Evolutionary conservation across 2,797 vertebrate genomes (phyloP).

Genomic region (Microchirus variegatus): DNA sequence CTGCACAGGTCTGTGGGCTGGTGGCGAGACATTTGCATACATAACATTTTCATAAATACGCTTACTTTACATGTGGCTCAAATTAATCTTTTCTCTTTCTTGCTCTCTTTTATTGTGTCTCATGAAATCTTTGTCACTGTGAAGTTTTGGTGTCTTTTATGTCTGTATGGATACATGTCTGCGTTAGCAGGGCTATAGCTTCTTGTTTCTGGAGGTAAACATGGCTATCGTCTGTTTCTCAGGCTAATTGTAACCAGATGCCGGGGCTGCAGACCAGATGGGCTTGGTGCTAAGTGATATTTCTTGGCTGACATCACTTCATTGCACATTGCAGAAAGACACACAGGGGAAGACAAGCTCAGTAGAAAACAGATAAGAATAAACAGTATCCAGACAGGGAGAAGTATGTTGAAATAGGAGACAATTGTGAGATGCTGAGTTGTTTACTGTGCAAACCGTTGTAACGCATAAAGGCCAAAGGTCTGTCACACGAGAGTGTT

Average conservation of each 20-base stretch:
- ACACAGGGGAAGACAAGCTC: conserved; percentile 42
- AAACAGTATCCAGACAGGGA: conserved; percentile 21
- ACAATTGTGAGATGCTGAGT: conserved; percentile 20
- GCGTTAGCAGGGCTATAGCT: conserved; percentile 51
- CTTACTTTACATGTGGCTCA: no score
- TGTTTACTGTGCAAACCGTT: no score
- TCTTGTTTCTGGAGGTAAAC: conserved; percentile 73
- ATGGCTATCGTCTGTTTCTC: conserved; percentile 71
- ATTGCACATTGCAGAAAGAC: conserved; percentile 56
- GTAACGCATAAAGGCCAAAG: no score
- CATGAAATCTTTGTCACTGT: neutral
- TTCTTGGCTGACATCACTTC: conserved; percentile 80
- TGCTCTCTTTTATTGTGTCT: no score
- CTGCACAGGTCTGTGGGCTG: conserved; percentile 29
- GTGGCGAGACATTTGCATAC: neutral
- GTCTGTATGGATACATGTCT: conserved; percentile 17
- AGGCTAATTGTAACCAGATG: conserved; percentile 78
- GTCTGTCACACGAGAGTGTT: no score
- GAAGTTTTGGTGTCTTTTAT: conserved; percentile 9
- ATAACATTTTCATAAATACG: no score
- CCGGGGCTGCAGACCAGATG: conserved; percentile 74
- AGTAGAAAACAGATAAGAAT: conserved; percentile 49
- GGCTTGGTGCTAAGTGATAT: conserved; percentile 72
- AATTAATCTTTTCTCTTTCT: no score
- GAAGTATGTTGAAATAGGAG: conserved; percentile 19